Base-by-base conservation (phyloP, 2,113 vertebrate species). In the Macroglossus sobrinus region DNA sequence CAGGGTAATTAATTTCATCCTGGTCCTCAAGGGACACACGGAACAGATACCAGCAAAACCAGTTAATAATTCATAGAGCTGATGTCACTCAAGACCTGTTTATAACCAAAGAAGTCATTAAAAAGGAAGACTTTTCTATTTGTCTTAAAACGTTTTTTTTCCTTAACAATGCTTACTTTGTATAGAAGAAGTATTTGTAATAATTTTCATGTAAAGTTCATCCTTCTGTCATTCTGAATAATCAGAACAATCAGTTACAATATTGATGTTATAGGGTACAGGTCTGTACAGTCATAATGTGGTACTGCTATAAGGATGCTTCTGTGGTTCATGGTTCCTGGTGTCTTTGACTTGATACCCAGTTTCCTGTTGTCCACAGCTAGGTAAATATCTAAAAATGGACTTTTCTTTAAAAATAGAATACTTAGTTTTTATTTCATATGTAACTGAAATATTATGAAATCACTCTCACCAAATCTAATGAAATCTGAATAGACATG, bases 71-170 rank as follows among this genome's bases (percentile, higher is more conserved):
- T 91, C 33, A 47, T 35, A 28, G 79, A 94, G 14, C 38, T 92
- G 81, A 57, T 53, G 43, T 81, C 15, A 66, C 28, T 45, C 18
- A 94, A 72, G 59, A 89, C 71, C 0, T 53, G 63, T 74, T 94
- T 92, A 72, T 71, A 86, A 97, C 95, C 94, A 97, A 98, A 98
- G 95, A 97, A 97, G 55, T 71, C 3, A 16, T 91, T 66, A 93
- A 97, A 95, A 78, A 95, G 85, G 85, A 97, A 93, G 35, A 7
- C 12, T 93, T 89, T 79, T 26, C 30, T 50, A 72, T 93, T 96
- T 97, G 64, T 92, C 61, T 95, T 84, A 61, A 91, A 76, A 94
- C 19, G 7, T 30, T n/a, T 69, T 50, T 30, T 59, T 30, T 13
- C 35, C 30, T 3, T 3, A 24, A 1, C 71, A 22, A 59, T 59